A percentile compares a stretch with the other conserved stretches of the same genome.
phyloP scores from a whole-genome alignment of 2,113 vertebrate genomes.

The Apeltes quadracus region DNA sequence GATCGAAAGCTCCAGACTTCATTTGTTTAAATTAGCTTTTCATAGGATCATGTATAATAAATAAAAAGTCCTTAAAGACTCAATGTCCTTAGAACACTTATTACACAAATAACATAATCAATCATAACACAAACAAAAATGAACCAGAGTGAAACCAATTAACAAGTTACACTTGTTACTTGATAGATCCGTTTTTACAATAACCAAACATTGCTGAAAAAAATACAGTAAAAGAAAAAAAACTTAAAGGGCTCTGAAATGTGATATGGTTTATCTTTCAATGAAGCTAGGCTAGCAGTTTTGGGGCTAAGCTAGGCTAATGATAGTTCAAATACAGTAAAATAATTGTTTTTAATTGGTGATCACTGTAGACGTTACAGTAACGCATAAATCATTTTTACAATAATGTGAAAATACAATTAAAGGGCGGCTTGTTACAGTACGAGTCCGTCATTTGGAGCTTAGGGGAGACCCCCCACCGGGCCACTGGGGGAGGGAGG shows the following conservation, averaged over 20 bases:
- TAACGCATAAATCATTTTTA: no score
- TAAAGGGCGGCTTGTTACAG: no score
- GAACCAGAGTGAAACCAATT: not conserved
- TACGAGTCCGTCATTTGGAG: no score
- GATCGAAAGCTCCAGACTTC: not conserved
- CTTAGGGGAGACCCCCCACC: slow-evolving; percentile 64
- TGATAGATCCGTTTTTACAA: no score
- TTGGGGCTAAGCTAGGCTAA: slow-evolving; percentile 26
- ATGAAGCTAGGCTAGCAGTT: not conserved
- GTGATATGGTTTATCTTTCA: not conserved
- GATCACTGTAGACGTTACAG: no score
- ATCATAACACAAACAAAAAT: not conserved
- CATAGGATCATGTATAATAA: not conserved
- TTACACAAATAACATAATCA: not conserved
- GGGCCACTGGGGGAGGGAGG: not conserved
- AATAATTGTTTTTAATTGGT: not conserved
- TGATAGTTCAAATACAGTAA: not conserved
- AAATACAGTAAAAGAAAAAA: not conserved
- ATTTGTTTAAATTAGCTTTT: no score
- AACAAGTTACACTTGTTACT: not conserved
- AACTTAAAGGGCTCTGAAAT: not conserved
- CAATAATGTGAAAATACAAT: no score
- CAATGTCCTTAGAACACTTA: not conserved
- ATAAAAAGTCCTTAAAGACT: not conserved
- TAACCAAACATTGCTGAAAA: not conserved